Evolutionary conservation across 2,113 vertebrate genomes (phyloP).

Genomic region (Myxocyprinus asiaticus): DNA sequence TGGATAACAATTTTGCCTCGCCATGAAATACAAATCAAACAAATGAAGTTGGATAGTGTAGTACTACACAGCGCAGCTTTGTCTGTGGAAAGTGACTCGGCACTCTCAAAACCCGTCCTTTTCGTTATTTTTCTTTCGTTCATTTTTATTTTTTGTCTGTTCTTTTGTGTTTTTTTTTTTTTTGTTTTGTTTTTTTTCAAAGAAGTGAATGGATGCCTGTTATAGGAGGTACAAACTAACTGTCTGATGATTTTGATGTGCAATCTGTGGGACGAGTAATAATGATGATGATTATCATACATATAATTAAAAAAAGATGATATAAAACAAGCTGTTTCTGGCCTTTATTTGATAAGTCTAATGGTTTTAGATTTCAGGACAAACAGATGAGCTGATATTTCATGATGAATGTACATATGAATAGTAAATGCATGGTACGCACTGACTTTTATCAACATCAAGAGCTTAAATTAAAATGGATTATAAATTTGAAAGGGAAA

Average conservation of each 20-base stretch:
- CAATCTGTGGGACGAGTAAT: conserved; percentile 62
- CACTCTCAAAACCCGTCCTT: conserved; percentile 34
- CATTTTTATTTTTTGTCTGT: conserved; percentile 26
- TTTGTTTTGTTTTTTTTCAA: conserved; percentile 41
- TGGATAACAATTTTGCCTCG: conserved; percentile 3
- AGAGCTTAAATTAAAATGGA: too few relatives aligned
- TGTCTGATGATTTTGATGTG: conserved; percentile 63
- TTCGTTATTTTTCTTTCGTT: conserved; percentile 38
- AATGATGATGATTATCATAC: conserved; percentile 46
- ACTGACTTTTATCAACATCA: too few relatives aligned
- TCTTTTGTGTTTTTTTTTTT: conserved; percentile 35
- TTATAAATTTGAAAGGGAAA: too few relatives aligned
- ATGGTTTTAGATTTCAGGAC: too few relatives aligned
- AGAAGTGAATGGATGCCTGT: conserved; percentile 59
- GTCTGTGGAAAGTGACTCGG: background rate
- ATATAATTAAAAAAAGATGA: conserved; percentile 49
- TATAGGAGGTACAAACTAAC: conserved; percentile 53
- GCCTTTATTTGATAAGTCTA: background rate
- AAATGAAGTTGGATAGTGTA: conserved; percentile 17
- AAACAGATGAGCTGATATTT: too few relatives aligned
- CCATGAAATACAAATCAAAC: conserved; percentile 27
- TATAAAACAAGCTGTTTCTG: conserved; percentile 6
- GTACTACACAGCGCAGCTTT: background rate
- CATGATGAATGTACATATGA: too few relatives aligned
- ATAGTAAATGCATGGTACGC: too few relatives aligned